Percentiles rank a stretch among this genome's conserved stretches.
phyloP scores from a whole-genome alignment of 1,140 invertebrate species.

The Drosophila athabasca region DNA sequence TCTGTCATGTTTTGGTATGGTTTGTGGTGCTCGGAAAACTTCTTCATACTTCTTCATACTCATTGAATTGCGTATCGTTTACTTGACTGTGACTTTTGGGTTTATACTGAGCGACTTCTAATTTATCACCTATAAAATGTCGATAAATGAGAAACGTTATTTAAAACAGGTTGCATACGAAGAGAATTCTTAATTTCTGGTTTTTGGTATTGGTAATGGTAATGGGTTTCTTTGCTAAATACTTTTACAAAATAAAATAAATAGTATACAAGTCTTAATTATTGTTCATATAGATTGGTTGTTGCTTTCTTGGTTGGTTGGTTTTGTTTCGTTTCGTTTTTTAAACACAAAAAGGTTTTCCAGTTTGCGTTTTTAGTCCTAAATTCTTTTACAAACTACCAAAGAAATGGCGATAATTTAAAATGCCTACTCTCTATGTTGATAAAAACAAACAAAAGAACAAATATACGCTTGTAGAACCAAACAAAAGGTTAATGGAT shows the following conservation, averaged over 20 bases:
- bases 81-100: conserved; percentile 81
- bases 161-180: conserved; percentile 48
- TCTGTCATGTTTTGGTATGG: conserved; percentile 70
- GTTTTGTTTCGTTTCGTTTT: too few species aligned
- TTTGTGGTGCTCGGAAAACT: conserved; percentile 76
- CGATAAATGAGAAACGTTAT: conserved; percentile 81
- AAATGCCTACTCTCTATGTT: conserved; percentile 14
- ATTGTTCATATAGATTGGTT: conserved; percentile 10
- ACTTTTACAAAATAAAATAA: conserved; percentile 31
- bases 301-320: conserved; percentile 6
- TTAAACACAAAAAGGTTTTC: conserved; percentile 11
- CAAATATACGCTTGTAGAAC: conserved; percentile 9
- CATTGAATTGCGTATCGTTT: conserved; percentile 79
- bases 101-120: conserved; percentile 78
- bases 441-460: conserved; percentile 2
- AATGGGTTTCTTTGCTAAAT: conserved; percentile 29
- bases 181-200: conserved; percentile 22
- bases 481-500: conserved; percentile 17
- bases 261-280: conserved; percentile 31
- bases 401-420: conserved; percentile 27
- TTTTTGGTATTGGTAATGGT: conserved; percentile 3
- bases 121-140: conserved; percentile 83
- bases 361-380: conserved; percentile 34
- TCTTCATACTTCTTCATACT: conserved; percentile 68
- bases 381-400: conserved; percentile 38